These are phyloP conservation scores for Sphaeramia orbicularis DNA, from an alignment of 2,797 vertebrate species.

Conservation along the genomic window DNA sequence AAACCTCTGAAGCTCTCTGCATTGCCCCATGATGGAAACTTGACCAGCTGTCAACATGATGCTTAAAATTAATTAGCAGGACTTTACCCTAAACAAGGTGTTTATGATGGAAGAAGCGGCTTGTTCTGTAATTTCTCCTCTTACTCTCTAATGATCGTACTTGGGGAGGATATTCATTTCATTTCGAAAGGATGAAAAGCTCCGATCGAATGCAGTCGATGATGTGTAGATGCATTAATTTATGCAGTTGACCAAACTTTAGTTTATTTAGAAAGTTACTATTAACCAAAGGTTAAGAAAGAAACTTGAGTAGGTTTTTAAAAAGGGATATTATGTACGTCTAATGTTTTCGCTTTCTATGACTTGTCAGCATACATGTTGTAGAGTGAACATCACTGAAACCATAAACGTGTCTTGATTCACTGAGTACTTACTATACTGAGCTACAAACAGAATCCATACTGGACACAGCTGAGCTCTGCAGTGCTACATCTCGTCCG, in stretches of 20 bases:
- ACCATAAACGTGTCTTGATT: conserved; percentile 77
- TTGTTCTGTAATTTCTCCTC: conserved; percentile 14
- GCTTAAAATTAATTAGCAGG: conserved; percentile 12
- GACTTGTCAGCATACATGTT: conserved; percentile 54
- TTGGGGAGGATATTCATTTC: conserved; percentile 12
- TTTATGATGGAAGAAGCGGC: not conserved
- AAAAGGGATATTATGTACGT: conserved; percentile 31
- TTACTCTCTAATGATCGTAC: not conserved
- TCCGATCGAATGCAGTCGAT: not conserved
- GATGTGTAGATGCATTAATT: conserved; percentile 1
- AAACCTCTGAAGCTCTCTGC: conserved; percentile 60
- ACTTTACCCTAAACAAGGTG: not conserved
- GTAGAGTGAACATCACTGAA: conserved; percentile 58
- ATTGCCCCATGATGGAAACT: conserved; percentile 30
- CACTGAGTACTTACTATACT: conserved; percentile 66
- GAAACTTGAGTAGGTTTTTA: conserved; percentile 11
- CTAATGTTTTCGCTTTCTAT: conserved; percentile 41
- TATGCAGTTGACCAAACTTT: conserved; percentile 24
- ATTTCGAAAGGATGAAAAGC: conserved; percentile 20
- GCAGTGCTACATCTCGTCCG: conserved; percentile 13
- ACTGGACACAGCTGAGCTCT: conserved; percentile 1
- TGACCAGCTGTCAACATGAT: conserved; percentile 25
- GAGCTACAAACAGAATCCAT: conserved; percentile 26
- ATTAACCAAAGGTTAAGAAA: conserved; percentile 32
- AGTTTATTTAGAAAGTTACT: conserved; percentile 18